Base-by-base conservation (phyloP, 37 sponge, comb jelly and placozoan species). In the Beroe forskalii region DNA sequence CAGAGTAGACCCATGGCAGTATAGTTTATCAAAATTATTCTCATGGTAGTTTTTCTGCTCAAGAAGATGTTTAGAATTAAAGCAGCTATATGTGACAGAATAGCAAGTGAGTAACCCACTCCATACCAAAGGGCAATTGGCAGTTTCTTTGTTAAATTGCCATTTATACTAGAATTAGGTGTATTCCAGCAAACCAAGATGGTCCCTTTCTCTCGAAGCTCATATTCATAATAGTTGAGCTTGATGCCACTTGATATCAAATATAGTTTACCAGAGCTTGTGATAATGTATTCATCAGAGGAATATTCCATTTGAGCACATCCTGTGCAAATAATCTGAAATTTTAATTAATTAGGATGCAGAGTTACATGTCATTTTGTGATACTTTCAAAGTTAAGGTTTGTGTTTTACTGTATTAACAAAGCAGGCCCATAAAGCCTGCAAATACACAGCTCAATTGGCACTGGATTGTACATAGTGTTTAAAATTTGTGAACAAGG, bases 21-120 rank as follows among this genome's bases (percentile, higher is more conserved):
- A 37, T 33, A 80, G 86, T 80, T 80, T 23, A 80, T 80, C 27
- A 80, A 44, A 38, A 80, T 23, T 35, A 80, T 80, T 25, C 86
- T 40, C 25, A 80, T 19, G 3, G 86, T 80, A 48, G 86, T 80
- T 48, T 80, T 80, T 22, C 86, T 35, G 8, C 86, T 37, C 8
- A 33, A 25, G 3, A 44, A 43, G 38, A 80, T 32, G 43, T 80
- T 40, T 17, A 44, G 20, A 14, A 42, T 36, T 17, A 69, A 35
- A 35, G 72, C 72, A 12, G 32, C 19, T 1, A 69, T 2, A 37
- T 69, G 72, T 14, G 32, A 27, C 19, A 69, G 19, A 33, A 69
- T 1, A 27, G 72, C 36, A 31, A 69, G 36, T 33, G 72, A 69
- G 39, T 69, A 69, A 32, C 72, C 72, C 19, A 69, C 39, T 2